A percentile compares a stretch with the other conserved stretches of the same genome.
These are phyloP conservation scores for Drosophila equinoxialis DNA, from an alignment of 1,140 invertebrate genomes.

Conservation along the genomic window DNA sequence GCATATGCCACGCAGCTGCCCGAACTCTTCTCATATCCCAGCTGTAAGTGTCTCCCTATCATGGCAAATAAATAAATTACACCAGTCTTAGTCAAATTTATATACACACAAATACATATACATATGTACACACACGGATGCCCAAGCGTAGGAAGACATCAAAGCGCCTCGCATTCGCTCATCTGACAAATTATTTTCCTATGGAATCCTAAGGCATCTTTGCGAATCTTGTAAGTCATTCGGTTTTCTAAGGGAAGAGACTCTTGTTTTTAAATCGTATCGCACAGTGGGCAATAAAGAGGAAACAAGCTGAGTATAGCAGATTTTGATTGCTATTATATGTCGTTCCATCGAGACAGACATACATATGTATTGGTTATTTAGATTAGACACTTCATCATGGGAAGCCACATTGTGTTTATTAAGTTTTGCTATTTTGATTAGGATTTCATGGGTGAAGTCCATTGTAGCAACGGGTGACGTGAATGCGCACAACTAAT, in stretches of 20 bases:
- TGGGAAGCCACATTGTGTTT: not conserved
- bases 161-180: conserved; percentile 29
- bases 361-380: too few species aligned
- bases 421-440: not conserved
- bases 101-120: not conserved
- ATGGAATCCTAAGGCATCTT: not conserved
- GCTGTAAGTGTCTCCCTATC: conserved; percentile 16
- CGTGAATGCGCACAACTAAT: conserved; percentile 43
- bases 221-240: conserved; percentile 41
- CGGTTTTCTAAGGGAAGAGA: conserved; percentile 7
- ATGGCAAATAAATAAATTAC: conserved; percentile 49
- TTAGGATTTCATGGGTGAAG: not conserved
- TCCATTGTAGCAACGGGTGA: conserved; percentile 28
- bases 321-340: not conserved
- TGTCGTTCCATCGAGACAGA: too few species aligned
- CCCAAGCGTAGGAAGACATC: conserved; percentile 24
- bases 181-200: conserved; percentile 50
- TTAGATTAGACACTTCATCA: too few species aligned
- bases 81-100: conserved; percentile 20
- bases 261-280: conserved; percentile 9
- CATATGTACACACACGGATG: not conserved
- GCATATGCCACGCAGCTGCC: not conserved
- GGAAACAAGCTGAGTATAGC: not conserved
- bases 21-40: conserved; percentile 1
- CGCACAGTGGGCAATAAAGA: not conserved